These are phyloP conservation scores for Poecilus cupreus DNA, from an alignment of 2,888 invertebrate genomes.

Conservation along the genomic window DNA sequence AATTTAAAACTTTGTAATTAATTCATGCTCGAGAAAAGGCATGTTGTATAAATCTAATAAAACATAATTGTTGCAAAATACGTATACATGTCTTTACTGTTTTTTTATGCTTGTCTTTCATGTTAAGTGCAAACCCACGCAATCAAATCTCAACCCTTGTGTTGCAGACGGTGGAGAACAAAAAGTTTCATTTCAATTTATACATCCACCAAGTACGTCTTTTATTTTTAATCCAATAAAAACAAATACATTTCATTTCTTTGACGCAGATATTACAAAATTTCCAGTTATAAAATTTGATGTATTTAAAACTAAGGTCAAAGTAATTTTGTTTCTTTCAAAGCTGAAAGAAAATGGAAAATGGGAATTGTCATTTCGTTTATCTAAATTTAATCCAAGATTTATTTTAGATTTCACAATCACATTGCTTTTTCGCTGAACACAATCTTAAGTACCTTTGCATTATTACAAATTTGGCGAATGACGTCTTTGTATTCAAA, in stretches of 20 bases:
- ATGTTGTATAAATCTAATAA: too few relatives aligned
- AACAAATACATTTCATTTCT: not conserved
- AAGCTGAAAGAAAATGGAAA: constrained; percentile 1
- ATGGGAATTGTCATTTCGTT: constrained; percentile 17
- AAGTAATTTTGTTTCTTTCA: not conserved
- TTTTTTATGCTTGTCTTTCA: too few relatives aligned
- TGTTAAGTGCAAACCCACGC: too few relatives aligned
- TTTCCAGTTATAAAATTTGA: not conserved
- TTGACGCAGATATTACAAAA: not conserved
- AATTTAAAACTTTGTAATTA: too few relatives aligned
- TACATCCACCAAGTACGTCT: not conserved
- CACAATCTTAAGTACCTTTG: not conserved
- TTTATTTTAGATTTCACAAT: constrained; percentile 11
- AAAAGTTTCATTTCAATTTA: not conserved
- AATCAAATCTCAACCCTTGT: too few relatives aligned
- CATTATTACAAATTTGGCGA: not conserved
- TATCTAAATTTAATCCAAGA: constrained; percentile 33
- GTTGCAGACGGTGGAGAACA: too few relatives aligned
- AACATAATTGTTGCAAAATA: too few relatives aligned
- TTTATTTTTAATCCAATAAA: not conserved
- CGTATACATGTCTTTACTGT: too few relatives aligned
- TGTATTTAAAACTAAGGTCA: not conserved
- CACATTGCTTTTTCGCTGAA: not conserved
- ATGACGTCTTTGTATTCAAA: too few relatives aligned
- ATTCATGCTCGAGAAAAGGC: too few relatives aligned